Conservation (phyloP, 2,113 vertebrate species). For the Neotoma lepida region DNA sequence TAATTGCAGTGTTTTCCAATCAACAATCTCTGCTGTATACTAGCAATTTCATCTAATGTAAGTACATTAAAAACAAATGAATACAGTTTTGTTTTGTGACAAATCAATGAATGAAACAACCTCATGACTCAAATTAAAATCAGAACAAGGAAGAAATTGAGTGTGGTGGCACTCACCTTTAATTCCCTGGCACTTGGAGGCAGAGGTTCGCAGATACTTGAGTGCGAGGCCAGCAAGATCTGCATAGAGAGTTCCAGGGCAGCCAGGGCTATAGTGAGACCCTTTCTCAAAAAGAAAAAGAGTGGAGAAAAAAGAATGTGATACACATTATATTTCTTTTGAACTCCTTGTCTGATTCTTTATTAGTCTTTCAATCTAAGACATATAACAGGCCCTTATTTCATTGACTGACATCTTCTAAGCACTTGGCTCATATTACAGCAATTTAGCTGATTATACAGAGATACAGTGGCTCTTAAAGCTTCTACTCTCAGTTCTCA, state of each 20-base stretch:
- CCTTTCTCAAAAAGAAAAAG: background rate
- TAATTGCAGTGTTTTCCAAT: background rate
- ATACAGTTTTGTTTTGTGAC: background rate
- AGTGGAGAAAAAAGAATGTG: background rate
- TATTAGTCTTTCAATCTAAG: constrained; percentile 30
- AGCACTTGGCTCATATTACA: constrained; percentile 43
- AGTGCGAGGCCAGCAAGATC: background rate
- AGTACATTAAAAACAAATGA: background rate
- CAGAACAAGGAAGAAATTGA: background rate
- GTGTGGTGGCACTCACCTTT: background rate
- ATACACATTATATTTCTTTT: constrained; percentile 35
- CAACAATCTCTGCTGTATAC: background rate
- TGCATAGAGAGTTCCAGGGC: background rate
- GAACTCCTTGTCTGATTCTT: constrained; percentile 25
- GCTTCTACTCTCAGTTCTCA: constrained; percentile 33
- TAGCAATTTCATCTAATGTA: background rate
- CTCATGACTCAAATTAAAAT: constrained; percentile 9
- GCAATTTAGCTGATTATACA: constrained; percentile 58
- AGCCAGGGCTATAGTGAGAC: background rate
- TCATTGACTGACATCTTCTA: constrained; percentile 53
- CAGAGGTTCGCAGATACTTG: background rate
- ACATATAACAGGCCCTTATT: constrained; percentile 38
- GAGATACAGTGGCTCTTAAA: constrained; percentile 51
- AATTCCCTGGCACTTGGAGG: background rate
- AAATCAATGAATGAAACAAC: background rate